Evolutionary conservation across 2,797 vertebrate species (phyloP).

Genomic region (Enteromius afrohamiltoni): DNA sequence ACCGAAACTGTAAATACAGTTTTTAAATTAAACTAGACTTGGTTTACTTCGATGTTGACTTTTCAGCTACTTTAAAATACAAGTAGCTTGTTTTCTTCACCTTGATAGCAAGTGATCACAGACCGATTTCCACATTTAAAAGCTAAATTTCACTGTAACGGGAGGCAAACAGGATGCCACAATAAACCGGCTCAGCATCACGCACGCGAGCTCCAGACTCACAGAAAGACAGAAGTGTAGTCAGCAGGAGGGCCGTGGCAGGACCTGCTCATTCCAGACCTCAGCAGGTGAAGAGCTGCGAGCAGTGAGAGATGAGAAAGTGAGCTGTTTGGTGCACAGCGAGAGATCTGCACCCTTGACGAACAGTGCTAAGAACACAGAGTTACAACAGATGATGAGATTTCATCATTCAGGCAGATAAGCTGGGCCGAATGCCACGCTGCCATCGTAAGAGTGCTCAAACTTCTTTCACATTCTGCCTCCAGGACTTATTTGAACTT

Average conservation of each 20-base stretch:
- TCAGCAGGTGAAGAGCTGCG: slow-evolving; percentile 30
- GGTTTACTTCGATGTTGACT: background rate
- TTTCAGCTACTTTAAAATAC: background rate
- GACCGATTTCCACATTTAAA: background rate
- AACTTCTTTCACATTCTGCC: slow-evolving; percentile 17
- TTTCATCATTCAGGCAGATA: slow-evolving; percentile 42
- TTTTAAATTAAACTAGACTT: background rate
- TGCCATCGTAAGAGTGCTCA: background rate
- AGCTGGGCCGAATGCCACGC: background rate
- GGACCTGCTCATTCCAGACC: slow-evolving; percentile 30
- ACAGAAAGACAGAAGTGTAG: slow-evolving; percentile 17
- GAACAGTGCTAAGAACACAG: slow-evolving; percentile 14
- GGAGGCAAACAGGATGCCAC: background rate
- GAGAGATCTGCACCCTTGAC: slow-evolving; percentile 26
- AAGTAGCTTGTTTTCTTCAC: background rate
- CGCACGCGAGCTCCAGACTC: background rate
- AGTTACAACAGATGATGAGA: slow-evolving; percentile 42
- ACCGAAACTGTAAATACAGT: no score
- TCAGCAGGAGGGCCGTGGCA: background rate
- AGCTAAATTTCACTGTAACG: slow-evolving; percentile 6
- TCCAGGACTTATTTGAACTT: background rate
- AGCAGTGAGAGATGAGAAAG: slow-evolving; percentile 41
- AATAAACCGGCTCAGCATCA: background rate
- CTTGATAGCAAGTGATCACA: background rate
- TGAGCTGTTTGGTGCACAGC: slow-evolving; percentile 34